Evolutionary conservation across 2,888 invertebrate species (phyloP).

Genomic region (Elegia similella): DNA sequence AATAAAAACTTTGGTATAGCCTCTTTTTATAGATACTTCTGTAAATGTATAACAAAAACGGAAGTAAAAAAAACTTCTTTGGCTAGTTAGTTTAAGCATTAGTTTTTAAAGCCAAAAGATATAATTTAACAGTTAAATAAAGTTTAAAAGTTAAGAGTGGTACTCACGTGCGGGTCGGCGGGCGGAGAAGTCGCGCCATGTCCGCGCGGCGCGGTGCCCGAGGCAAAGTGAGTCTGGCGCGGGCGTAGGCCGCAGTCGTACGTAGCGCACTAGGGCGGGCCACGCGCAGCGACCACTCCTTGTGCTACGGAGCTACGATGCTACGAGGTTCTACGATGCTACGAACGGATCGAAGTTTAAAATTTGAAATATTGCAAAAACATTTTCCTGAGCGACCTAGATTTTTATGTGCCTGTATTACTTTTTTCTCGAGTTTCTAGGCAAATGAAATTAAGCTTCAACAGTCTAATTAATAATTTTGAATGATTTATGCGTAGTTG

Average conservation of each 20-base stretch:
- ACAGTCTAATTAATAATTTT: too few species aligned
- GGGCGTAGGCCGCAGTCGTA: conserved; percentile 7
- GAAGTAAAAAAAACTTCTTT: too few species aligned
- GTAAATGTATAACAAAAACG: too few species aligned
- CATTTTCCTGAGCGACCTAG: not conserved
- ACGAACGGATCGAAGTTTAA: not conserved
- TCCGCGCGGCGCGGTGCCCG: conserved; percentile 68
- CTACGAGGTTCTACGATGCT: not conserved
- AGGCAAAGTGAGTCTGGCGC: conserved; percentile 48
- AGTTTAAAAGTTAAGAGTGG: conserved; percentile 20
- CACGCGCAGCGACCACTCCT: conserved; percentile 23
- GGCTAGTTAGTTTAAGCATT: too few species aligned
- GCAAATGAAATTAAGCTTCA: too few species aligned
- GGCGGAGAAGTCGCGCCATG: conserved; percentile 72
- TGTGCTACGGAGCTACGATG: conserved; percentile 5
- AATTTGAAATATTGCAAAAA: too few species aligned
- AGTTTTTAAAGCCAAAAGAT: too few species aligned
- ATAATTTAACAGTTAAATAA: not conserved
- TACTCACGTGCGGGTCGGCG: conserved; percentile 75
- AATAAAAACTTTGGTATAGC: too few species aligned
- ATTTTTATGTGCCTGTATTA: too few species aligned
- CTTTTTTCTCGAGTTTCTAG: too few species aligned
- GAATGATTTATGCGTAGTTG: too few species aligned
- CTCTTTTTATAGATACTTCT: too few species aligned
- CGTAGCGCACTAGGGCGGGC: conserved; percentile 25